Evolutionary conservation across 53 echinoderm and acorn worm genomes (phyloP).

Genomic region (Paelopatides confundens): DNA sequence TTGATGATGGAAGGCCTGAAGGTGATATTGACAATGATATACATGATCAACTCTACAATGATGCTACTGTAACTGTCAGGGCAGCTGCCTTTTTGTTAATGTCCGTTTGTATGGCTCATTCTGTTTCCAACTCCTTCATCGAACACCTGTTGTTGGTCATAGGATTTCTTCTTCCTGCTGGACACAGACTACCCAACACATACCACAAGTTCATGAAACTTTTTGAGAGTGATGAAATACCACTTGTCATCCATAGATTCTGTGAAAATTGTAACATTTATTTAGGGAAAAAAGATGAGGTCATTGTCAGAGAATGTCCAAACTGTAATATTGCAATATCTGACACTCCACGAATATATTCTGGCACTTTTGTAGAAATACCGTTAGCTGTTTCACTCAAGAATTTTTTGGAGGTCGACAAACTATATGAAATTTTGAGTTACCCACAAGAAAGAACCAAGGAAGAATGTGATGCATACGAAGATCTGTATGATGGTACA

Average conservation of each 20-base stretch:
- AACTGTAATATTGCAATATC: neutral
- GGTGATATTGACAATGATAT: neutral
- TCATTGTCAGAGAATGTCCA: slow-evolving; percentile 9
- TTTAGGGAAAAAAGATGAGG: neutral
- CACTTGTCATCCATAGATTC: neutral
- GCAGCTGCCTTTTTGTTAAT: neutral
- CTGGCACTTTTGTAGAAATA: slow-evolving; percentile 7
- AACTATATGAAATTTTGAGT: neutral
- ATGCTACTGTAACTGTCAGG: neutral
- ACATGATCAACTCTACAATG: neutral
- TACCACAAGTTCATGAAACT: slow-evolving; percentile 9
- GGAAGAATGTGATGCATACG: neutral
- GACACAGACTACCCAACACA: neutral
- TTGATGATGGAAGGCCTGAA: neutral
- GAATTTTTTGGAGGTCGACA: neutral
- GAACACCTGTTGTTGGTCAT: neutral
- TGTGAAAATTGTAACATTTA: neutral
- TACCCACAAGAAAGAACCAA: neutral
- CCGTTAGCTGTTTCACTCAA: neutral
- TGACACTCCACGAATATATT: neutral
- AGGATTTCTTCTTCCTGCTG: slow-evolving; percentile 7
- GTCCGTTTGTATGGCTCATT: slow-evolving; percentile 6
- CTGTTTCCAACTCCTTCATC: slow-evolving; percentile 3
- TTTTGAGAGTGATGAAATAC: neutral
- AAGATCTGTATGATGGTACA: slow-evolving; percentile 8